Percentiles rank a stretch among this genome's conserved stretches.
These are phyloP conservation scores for Lordiphosa stackelbergi DNA, from an alignment of 1,140 invertebrate genomes.

Conservation along the genomic window DNA sequence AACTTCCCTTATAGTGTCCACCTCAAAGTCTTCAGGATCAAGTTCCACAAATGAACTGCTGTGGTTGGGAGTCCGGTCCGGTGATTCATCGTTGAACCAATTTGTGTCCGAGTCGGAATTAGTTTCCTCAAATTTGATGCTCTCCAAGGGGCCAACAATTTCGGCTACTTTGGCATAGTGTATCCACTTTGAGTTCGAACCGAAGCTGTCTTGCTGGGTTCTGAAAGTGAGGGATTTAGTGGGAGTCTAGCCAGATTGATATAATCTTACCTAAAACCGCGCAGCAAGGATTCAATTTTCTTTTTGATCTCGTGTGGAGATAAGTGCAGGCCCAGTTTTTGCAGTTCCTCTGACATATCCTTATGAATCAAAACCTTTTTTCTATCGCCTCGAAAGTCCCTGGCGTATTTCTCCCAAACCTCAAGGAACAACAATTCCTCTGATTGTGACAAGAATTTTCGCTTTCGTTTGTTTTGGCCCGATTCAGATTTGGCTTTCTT, in stretches of 20 bases:
- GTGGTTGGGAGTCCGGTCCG: too few relatives aligned
- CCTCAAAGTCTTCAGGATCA: not conserved
- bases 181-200: constrained; percentile 23
- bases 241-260: too few relatives aligned
- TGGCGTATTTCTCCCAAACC: constrained; percentile 18
- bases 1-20: not conserved
- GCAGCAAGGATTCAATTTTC: constrained; percentile 30
- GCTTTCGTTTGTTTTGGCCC: not conserved
- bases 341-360: constrained; percentile 18
- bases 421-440: constrained; percentile 25
- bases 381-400: constrained; percentile 10
- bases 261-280: constrained; percentile 26
- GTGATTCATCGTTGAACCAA: not conserved
- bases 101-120: constrained; percentile 6
- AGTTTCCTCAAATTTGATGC: not conserved
- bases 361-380: constrained; percentile 21
- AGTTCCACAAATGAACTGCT: not conserved
- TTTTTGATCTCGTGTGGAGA: constrained; percentile 13
- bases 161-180: constrained; percentile 24
- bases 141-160: constrained; percentile 7
- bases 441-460: constrained; percentile 12
- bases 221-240: not conserved
- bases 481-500: not conserved
- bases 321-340: not conserved
- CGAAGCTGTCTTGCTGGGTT: not conserved